Conservation (phyloP, 2,888 invertebrate genomes). For the Eupeodes luniger region DNA sequence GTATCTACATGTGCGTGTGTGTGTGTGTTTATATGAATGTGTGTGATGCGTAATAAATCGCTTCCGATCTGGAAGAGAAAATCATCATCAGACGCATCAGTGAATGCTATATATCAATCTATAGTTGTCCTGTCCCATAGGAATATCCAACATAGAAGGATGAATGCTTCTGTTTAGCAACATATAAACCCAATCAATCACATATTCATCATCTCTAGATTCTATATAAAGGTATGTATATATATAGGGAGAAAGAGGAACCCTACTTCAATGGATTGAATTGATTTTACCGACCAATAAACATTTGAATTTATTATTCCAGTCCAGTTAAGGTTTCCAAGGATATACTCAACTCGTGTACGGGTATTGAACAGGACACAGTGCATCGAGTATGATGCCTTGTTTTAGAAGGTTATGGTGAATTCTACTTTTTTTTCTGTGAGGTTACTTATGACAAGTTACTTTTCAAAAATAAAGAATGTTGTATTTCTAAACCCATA, state of each 20-base stretch:
- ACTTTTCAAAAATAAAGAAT: too few relatives aligned
- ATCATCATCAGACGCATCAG: slow-evolving; percentile 28
- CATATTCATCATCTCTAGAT: slow-evolving; percentile 37
- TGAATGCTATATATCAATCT: background rate
- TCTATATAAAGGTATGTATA: too few relatives aligned
- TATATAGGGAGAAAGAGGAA: background rate
- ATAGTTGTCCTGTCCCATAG: background rate
- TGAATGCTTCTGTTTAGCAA: slow-evolving; percentile 46
- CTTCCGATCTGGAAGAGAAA: slow-evolving; percentile 44
- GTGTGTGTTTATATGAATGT: background rate
- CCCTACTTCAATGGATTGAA: slow-evolving; percentile 57
- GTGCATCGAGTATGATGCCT: too few relatives aligned
- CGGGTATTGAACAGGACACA: too few relatives aligned
- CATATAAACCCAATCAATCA: slow-evolving; percentile 65
- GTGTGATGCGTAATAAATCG: slow-evolving; percentile 63
- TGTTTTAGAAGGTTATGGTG: too few relatives aligned
- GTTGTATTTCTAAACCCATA: too few relatives aligned
- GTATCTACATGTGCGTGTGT: background rate
- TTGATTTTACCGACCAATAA: slow-evolving; percentile 65
- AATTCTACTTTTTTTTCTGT: too few relatives aligned
- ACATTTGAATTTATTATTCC: slow-evolving; percentile 67
- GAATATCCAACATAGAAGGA: background rate
- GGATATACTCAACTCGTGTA: background rate
- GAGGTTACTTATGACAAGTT: too few relatives aligned
- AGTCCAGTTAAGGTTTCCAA: slow-evolving; percentile 6